Evolutionary conservation across 2,113 vertebrate genomes (phyloP), one percentile per base, ranked within the genome.

Genomic region (Thomomys bottae): DNA sequence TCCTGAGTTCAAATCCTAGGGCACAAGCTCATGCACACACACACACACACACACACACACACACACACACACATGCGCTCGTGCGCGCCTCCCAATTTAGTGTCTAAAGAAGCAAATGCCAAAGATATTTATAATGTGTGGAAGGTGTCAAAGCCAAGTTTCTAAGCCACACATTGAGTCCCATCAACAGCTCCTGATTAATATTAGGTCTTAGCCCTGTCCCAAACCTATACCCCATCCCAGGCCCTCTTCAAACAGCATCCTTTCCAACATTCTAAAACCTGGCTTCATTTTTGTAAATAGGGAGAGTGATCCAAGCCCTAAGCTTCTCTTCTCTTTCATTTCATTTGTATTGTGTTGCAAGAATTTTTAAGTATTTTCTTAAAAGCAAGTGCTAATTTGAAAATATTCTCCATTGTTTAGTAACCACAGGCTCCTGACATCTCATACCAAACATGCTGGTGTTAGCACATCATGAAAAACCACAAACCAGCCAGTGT

Each of bases 371-470:
- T 70, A 49, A 90, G 75, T 66, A 84, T 92, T 89, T 90, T 86
- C 82, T 90, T 79, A 67, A 90, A 95, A 92, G 26, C 57, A 77
- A 20, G 14, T 30, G 77, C 92, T 76, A 87, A 90, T 79, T 87
- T 45, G 79, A 78, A 94, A 83, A 21, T n/a, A 71, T 30, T 32
- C 36, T 90, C 66, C 8, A 66, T 49, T 86, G 54, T 34, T 77
- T 49, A 68, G 54, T 73, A 81, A n/a, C 40, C 79, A 87, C 40
- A 84, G 79, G 78, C 34, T 73, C 26, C 64, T 40, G 68, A 63
- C n/a, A 89, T 82, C 76, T 87, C 73, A 73, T 73, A 36, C 49
- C 72, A 83, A 67, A 67, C 72, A 59, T 34, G 45, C 75, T n/a
- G 21, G 70, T 66, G 73, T 64, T 82, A 75, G 40, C 32, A 54